Evolutionary conservation across 2,797 vertebrate species (phyloP), one percentile per base, ranked within the genome.

Genomic region (Leuciscus waleckii): DNA sequence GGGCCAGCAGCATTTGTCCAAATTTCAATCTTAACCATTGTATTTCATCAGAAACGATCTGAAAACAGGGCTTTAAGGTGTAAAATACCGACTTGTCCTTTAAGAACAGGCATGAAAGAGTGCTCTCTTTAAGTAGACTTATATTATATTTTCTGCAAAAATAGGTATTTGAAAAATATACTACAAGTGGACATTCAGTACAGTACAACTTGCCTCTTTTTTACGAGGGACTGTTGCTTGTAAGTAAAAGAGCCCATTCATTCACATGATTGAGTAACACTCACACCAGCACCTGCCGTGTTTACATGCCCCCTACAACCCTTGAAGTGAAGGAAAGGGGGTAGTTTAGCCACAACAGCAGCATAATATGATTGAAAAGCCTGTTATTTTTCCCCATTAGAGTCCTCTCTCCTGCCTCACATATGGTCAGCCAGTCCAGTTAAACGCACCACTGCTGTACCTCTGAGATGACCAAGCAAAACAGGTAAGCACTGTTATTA

Each of bases 361-460:
- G 21, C n/a, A 35, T 32, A 23, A 79, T 41, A 68, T 35, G 49
- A 32, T 26, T 37, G 37, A 26, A 39, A 35, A 77, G 67, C 21
- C 69, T 68, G 43, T 81, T 63, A 73, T 89, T 87, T 69, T 8
- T 58, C 69, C 26, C 14, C 67, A 82, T 70, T 68, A 86, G 1
- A 58, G 71, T 67, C 26, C 71, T 70, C 46, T 54, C 71, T 70
- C 37, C 54, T 23, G 21, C 75, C 71, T 77, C 78, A 82, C 82
- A 85, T 29, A 81, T 61, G 51, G n/a, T 74, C 80, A 81, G 63
- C 23, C 69, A 84, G 67, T 85, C 71, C 63, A 83, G 51, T 71
- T 84, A 51, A 82, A 80, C 29, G 43, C 46, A 19, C 26, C 9
- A 68, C 63, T 51, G n/a, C 70, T 82, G 73, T 54, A 39, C 80